Percentiles rank a stretch among this genome's conserved stretches.
Conservation (phyloP, 2,113 vertebrate species). For the Phalacrocorax aristotelis region DNA sequence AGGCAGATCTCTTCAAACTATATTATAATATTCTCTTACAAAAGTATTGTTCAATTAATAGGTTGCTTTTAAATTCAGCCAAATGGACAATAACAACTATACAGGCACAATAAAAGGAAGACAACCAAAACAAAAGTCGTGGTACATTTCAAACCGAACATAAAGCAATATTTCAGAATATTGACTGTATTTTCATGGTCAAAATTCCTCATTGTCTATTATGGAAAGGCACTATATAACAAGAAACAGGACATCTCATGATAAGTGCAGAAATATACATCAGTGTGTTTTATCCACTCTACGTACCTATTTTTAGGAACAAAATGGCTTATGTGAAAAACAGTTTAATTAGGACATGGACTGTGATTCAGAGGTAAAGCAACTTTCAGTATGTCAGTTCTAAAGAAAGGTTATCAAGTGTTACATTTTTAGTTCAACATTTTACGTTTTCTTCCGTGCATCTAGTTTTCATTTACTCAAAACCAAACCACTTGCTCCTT, state of each 20-base stretch:
- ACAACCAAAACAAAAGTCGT: neutral
- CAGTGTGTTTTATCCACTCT: neutral
- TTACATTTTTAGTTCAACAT: constrained; percentile 11
- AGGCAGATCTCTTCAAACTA: neutral
- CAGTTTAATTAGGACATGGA: neutral
- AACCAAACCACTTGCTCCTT: neutral
- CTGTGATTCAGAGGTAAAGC: neutral
- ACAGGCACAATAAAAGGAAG: neutral
- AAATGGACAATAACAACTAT: neutral
- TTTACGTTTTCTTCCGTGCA: neutral
- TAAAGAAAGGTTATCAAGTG: neutral
- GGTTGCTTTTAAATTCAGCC: neutral
- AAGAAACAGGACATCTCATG: neutral
- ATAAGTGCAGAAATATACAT: neutral
- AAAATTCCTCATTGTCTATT: neutral
- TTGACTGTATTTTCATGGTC: neutral
- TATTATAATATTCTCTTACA: neutral
- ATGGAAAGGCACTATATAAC: neutral
- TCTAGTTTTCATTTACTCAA: neutral
- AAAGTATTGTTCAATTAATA: neutral
- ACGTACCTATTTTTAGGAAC: neutral
- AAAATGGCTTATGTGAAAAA: neutral
- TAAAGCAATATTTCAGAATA: neutral
- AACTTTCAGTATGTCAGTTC: neutral
- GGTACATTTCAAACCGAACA: neutral